These are phyloP conservation scores for Tichodroma muraria DNA, from an alignment of 2,113 vertebrate species.

Conservation along the genomic window DNA sequence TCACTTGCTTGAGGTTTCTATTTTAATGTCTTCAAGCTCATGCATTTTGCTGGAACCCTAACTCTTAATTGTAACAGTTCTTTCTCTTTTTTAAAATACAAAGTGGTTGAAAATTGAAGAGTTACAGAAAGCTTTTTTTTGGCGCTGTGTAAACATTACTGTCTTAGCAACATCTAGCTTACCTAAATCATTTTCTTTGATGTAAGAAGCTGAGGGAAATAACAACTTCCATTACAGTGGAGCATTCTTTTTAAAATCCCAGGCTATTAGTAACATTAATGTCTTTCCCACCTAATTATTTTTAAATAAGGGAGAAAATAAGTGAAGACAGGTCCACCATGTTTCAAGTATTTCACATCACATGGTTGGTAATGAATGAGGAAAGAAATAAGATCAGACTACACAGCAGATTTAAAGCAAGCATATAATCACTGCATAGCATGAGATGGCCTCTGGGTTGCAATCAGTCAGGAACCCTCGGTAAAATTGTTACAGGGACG, in stretches of 20 bases:
- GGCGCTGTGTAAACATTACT: background rate
- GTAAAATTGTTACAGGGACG: background rate
- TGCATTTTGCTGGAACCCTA: background rate
- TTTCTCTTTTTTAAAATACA: background rate
- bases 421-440: background rate
- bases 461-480: background rate
- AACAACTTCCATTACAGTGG: background rate
- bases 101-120: background rate
- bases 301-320: background rate
- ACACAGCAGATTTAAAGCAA: background rate
- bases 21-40: background rate
- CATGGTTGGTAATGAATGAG: background rate
- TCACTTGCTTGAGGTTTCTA: background rate
- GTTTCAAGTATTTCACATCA: background rate
- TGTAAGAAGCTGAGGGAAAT: too few relatives aligned
- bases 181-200: background rate
- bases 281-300: background rate
- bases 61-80: background rate
- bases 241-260: background rate
- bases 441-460: background rate
- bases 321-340: background rate
- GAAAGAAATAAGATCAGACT: background rate
- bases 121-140: background rate
- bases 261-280: background rate
- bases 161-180: background rate